These are phyloP conservation scores for Myotis vivesi DNA, from an alignment of 2,797 vertebrate genomes.

Conservation along the genomic window DNA sequence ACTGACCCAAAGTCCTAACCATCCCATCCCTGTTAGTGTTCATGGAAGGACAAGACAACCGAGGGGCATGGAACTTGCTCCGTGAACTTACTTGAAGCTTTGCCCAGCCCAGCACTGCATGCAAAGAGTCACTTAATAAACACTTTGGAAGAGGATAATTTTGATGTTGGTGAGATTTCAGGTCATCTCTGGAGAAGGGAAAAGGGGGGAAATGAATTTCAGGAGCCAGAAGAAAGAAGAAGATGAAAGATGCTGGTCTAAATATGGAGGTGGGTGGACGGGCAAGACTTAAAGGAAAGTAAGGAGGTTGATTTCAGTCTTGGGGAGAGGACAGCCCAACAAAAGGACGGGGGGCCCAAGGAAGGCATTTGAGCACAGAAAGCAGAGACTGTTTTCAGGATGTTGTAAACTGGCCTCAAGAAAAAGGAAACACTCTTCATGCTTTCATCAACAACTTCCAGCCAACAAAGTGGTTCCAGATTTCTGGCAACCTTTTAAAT, in stretches of 20 bases:
- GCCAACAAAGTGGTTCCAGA: slow-evolving; percentile 66
- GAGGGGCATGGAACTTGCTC: fast-evolving
- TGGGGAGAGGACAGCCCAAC: background rate
- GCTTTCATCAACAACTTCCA: slow-evolving; percentile 48
- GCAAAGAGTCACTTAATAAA: background rate
- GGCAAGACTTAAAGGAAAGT: background rate
- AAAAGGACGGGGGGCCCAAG: background rate
- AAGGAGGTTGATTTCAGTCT: background rate
- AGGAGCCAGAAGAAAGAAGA: background rate
- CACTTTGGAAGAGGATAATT: background rate
- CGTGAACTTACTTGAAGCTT: background rate
- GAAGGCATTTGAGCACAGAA: background rate
- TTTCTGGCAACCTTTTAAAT: slow-evolving; percentile 58
- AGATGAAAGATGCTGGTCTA: background rate
- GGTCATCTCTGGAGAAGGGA: background rate
- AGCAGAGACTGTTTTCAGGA: slow-evolving; percentile 8
- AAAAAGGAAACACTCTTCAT: slow-evolving; percentile 50
- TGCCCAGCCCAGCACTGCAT: background rate
- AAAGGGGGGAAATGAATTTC: background rate
- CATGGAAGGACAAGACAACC: background rate
- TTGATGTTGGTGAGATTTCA: background rate
- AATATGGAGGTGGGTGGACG: background rate
- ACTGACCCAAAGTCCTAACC: background rate
- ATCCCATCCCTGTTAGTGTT: background rate
- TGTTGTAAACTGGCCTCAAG: slow-evolving; percentile 44